These are phyloP conservation scores for Erebia palarica DNA, from an alignment of 2,888 invertebrate species.

Conservation along the genomic window DNA sequence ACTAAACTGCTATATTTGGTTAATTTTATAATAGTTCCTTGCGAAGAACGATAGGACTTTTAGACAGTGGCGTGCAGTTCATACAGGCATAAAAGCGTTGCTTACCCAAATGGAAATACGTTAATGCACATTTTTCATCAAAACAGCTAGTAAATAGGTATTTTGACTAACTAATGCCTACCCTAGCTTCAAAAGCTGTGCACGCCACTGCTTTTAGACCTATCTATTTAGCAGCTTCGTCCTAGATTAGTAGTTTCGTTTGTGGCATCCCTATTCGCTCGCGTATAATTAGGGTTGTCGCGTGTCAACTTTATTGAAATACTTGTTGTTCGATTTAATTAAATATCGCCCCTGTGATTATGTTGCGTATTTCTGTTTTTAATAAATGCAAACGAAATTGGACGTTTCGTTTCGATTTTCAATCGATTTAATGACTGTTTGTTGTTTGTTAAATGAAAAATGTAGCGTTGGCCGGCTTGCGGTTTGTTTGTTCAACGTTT, in stretches of 20 bases:
- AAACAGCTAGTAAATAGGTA: too few relatives aligned
- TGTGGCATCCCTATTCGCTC: constrained; percentile 22
- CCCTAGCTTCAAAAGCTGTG: too few relatives aligned
- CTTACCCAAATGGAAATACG: too few relatives aligned
- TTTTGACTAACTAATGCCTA: too few relatives aligned
- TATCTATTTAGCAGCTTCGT: neutral
- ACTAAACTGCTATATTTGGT: too few relatives aligned
- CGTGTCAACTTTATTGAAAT: constrained; percentile 43
- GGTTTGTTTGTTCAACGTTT: constrained; percentile 18
- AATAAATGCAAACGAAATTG: constrained; percentile 36
- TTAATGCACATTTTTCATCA: too few relatives aligned
- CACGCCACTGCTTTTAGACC: too few relatives aligned
- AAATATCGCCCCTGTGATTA: constrained; percentile 43
- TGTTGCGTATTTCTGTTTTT: constrained; percentile 40
- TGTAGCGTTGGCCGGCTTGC: constrained; percentile 9
- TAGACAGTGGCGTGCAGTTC: too few relatives aligned
- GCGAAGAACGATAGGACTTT: neutral
- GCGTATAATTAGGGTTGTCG: constrained; percentile 53
- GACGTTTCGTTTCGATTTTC: constrained; percentile 31
- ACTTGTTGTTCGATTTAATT: constrained; percentile 45
- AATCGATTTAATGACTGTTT: constrained; percentile 31
- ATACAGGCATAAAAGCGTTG: too few relatives aligned
- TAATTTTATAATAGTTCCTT: neutral
- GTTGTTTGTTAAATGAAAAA: constrained; percentile 21
- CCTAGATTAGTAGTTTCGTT: neutral